Conservation (phyloP, 2,113 vertebrate genomes). For the Nestor notabilis region DNA sequence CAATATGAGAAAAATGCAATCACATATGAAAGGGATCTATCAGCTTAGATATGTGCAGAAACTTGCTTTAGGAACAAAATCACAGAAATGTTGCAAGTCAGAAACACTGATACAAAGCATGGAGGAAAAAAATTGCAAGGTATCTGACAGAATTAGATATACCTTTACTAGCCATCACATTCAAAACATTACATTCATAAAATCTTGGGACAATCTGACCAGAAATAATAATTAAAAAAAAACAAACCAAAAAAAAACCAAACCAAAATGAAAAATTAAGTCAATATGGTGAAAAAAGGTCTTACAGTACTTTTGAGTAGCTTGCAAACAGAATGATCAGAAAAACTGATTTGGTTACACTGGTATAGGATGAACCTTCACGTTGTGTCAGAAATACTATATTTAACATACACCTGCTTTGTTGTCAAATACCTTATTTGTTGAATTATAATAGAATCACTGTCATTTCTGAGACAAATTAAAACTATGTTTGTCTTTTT, state of each 20-base stretch:
- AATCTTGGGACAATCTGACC: neutral
- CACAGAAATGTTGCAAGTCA: neutral
- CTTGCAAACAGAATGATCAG: neutral
- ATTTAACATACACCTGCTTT: neutral
- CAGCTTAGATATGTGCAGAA: neutral
- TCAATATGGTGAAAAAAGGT: neutral
- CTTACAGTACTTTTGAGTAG: neutral
- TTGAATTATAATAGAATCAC: neutral
- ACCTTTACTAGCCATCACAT: neutral
- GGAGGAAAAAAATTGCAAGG: neutral
- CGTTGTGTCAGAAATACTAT: neutral
- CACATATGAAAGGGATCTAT: accelerated
- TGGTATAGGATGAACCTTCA: neutral
- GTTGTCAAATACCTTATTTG: neutral
- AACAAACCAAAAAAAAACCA: neutral
- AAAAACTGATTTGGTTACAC: neutral
- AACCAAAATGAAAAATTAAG: neutral
- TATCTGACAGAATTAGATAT: neutral
- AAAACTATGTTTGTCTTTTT: neutral
- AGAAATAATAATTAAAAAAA: neutral
- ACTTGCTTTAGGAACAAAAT: neutral
- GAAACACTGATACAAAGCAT: neutral
- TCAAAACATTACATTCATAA: neutral
- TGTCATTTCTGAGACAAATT: neutral
- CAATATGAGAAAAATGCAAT: neutral